Evolutionary conservation across 2,888 invertebrate species (phyloP).

Genomic region (Itoplectis maculator): DNA sequence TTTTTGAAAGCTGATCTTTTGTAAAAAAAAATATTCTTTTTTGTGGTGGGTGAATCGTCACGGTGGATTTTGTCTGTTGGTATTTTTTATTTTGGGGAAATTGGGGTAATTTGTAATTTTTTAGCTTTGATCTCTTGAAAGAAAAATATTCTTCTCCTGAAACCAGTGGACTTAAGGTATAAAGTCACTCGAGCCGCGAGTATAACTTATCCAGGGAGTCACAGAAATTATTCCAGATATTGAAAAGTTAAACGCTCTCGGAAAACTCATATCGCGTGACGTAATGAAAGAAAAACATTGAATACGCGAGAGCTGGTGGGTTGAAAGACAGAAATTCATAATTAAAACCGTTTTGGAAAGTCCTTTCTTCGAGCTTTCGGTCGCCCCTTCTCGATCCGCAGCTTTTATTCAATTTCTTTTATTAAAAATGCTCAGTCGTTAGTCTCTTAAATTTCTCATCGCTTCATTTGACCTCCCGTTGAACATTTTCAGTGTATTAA

Average conservation of each 20-base stretch:
- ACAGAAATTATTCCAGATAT: background rate
- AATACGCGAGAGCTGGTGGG: background rate
- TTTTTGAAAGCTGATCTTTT: no score
- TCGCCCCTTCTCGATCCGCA: background rate
- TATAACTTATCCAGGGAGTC: background rate
- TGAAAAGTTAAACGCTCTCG: background rate
- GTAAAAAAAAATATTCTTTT: no score
- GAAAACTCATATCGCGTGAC: background rate
- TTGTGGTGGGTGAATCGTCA: no score
- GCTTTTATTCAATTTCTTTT: conserved; percentile 1
- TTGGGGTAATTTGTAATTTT: no score
- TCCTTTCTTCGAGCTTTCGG: background rate
- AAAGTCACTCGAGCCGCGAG: background rate
- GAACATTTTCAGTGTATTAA: background rate
- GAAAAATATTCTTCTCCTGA: no score
- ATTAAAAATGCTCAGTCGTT: background rate
- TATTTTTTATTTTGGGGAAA: no score
- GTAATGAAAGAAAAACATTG: background rate
- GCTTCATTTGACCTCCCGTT: background rate
- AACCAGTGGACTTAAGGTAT: no score
- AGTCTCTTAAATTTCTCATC: background rate
- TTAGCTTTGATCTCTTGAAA: no score
- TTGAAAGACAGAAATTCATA: background rate
- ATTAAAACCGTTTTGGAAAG: background rate
- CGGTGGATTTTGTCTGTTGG: no score